Conservation (phyloP, 1,140 invertebrate genomes). For the Chionoecetes opilio region DNA sequence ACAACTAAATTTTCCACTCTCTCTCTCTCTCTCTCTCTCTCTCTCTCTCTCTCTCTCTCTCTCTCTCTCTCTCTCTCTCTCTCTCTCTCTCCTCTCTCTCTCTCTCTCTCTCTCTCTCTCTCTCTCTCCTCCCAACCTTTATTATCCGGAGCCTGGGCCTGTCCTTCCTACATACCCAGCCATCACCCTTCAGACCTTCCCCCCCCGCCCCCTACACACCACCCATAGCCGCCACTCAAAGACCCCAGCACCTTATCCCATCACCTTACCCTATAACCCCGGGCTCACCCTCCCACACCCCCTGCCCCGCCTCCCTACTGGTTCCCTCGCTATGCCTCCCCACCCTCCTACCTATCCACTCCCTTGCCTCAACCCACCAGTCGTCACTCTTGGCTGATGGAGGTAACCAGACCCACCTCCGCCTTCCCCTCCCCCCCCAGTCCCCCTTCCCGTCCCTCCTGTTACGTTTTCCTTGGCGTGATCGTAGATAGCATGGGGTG, state of each 20-base stretch:
- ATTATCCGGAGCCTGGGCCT: neutral
- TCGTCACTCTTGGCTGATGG: neutral
- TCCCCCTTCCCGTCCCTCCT: neutral
- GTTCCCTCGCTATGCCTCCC: neutral
- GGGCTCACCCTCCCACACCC: constrained; percentile 1
- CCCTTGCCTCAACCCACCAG: neutral
- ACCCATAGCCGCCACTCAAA: neutral
- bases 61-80: constrained; percentile 53
- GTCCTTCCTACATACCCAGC: neutral
- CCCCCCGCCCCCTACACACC: neutral
- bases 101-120: constrained; percentile 36
- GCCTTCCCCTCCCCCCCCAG: neutral
- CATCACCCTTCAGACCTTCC: constrained; percentile 30
- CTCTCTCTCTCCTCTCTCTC: constrained; percentile 52
- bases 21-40: constrained; percentile 49
- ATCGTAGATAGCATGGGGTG: neutral
- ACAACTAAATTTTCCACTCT: neutral
- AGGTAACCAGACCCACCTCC: neutral
- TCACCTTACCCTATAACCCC: constrained; percentile 27
- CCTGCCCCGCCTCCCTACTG: neutral
- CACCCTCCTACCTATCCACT: neutral
- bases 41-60: constrained; percentile 53
- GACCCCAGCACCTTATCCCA: constrained; percentile 16
- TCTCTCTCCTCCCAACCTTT: neutral
- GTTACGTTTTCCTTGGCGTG: neutral